Evolutionary conservation across 2,797 vertebrate species (phyloP).

Genomic region (Oreortyx pictus): DNA sequence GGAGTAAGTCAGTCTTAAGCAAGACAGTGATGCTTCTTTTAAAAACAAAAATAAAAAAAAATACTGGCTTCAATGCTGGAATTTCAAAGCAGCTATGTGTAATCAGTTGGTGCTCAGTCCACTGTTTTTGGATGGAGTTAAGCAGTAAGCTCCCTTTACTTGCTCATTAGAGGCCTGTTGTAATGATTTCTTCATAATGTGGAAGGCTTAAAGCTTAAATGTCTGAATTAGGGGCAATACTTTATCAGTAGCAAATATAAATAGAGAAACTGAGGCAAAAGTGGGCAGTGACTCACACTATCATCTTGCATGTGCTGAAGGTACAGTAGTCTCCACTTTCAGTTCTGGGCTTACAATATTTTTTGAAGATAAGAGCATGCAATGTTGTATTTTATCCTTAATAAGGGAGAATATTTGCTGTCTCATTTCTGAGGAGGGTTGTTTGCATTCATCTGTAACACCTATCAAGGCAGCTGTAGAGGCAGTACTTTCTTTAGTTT

Average conservation of each 20-base stretch:
- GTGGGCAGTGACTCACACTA: background rate
- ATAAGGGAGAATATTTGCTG: slow-evolving; percentile 12
- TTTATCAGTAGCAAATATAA: background rate
- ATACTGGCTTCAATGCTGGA: background rate
- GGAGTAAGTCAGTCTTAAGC: background rate
- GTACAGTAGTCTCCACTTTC: background rate
- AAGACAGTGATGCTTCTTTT: background rate
- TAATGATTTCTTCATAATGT: background rate
- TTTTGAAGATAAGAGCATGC: background rate
- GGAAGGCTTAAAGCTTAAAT: background rate
- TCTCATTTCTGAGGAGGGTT: background rate
- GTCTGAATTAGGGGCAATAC: background rate
- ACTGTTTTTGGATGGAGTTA: background rate
- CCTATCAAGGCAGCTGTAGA: background rate
- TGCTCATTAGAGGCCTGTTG: background rate
- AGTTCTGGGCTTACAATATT: background rate
- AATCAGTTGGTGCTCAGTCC: background rate
- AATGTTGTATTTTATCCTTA: background rate
- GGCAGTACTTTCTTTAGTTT: background rate
- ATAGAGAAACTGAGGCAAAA: slow-evolving; percentile 27
- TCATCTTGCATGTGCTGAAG: background rate
- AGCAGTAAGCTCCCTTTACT: background rate
- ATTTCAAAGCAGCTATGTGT: background rate
- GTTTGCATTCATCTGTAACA: slow-evolving; percentile 10
- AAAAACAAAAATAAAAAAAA: rapidly evolving